These are phyloP conservation scores for Nematostella vectensis DNA, from an alignment of 92 coral and sea anemone genomes.

Conservation along the genomic window DNA sequence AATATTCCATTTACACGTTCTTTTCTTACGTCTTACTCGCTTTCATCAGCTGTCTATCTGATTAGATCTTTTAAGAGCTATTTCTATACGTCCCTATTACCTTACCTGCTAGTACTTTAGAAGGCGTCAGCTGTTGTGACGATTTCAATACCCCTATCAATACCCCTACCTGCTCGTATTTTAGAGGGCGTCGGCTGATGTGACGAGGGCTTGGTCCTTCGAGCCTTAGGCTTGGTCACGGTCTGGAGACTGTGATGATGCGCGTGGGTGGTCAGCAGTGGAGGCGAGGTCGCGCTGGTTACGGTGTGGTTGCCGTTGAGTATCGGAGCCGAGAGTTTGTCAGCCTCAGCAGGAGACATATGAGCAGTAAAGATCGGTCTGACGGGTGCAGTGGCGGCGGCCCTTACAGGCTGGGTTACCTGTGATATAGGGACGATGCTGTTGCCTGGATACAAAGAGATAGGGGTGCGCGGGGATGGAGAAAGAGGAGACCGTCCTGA, in stretches of 20 bases:
- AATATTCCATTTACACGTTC: too few relatives aligned
- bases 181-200: too few relatives aligned
- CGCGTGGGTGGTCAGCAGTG: conserved; percentile 23
- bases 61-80: too few relatives aligned
- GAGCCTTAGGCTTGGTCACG: conserved; percentile 25
- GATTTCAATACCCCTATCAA: too few relatives aligned
- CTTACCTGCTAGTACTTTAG: too few relatives aligned
- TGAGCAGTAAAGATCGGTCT: conserved; percentile 27
- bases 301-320: neutral
- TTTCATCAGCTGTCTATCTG: too few relatives aligned
- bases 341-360: conserved; percentile 26
- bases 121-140: too few relatives aligned
- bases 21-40: too few relatives aligned
- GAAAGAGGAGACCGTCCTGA: conserved; percentile 15
- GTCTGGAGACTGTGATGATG: conserved; percentile 13
- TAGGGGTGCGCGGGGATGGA: conserved; percentile 3
- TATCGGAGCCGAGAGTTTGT: conserved; percentile 24
- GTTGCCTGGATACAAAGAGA: conserved; percentile 1
- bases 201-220: conserved; percentile 8
- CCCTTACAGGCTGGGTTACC: conserved; percentile 12
- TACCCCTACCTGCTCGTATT: too few relatives aligned
- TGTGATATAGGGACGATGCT: neutral
- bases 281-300: conserved; percentile 21
- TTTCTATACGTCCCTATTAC: too few relatives aligned
- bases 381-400: conserved; percentile 6